phyloP scores from a whole-genome alignment of 2,113 vertebrate genomes.

The Charadrius vociferus region DNA sequence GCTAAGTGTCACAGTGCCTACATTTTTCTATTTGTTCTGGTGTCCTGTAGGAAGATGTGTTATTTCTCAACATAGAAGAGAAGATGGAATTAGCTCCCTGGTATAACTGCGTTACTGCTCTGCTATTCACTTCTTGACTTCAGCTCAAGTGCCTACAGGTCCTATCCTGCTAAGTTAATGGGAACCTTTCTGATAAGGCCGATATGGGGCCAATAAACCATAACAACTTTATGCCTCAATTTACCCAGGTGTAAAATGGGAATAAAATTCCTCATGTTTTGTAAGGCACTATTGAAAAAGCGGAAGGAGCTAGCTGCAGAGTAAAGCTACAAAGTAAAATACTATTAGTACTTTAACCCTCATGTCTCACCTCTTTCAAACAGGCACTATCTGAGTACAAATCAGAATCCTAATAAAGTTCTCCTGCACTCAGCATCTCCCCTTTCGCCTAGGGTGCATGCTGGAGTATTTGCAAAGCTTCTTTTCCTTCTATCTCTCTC shows the following conservation, averaged over 20 bases:
- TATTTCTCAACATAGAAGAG: conserved; percentile 6
- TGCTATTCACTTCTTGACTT: conserved; percentile 19
- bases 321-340: conserved; percentile 8
- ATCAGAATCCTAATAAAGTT: background rate
- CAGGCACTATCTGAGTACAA: background rate
- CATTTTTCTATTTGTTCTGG: conserved; percentile 35
- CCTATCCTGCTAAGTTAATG: conserved; percentile 27
- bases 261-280: conserved; percentile 33
- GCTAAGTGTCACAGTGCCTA: background rate
- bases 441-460: background rate
- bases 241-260: conserved; percentile 51
- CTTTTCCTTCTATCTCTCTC: background rate
- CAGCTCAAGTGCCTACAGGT: conserved; percentile 24
- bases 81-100: conserved; percentile 20
- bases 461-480: background rate
- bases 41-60: conserved; percentile 27
- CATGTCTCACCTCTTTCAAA: background rate
- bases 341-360: background rate
- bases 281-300: background rate
- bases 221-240: conserved; percentile 45
- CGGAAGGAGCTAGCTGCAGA: background rate
- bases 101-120: conserved; percentile 1
- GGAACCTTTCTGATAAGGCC: conserved; percentile 43
- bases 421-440: background rate
- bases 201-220: conserved; percentile 36